Evolutionary conservation across 2,113 vertebrate genomes (phyloP).

Genomic region (Hemibagrus wyckioides): DNA sequence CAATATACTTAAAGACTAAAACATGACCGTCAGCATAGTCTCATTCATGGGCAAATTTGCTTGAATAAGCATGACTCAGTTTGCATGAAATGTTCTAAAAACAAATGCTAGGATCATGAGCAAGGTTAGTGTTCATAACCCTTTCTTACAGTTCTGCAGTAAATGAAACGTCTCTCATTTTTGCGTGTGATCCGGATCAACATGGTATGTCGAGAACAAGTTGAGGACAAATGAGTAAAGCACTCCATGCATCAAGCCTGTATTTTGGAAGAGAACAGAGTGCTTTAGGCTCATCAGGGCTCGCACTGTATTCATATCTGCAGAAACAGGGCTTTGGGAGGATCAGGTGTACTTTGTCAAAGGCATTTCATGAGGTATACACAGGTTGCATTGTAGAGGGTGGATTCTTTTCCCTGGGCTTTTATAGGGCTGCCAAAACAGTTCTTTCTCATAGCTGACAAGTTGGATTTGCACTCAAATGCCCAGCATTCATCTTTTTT

Average conservation of each 20-base stretch:
- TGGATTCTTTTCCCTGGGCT: slow-evolving; percentile 21
- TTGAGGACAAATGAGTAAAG: background rate
- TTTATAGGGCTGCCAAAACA: slow-evolving; percentile 39
- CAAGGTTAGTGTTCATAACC: background rate
- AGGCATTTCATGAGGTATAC: slow-evolving; percentile 14
- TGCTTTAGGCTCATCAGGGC: background rate
- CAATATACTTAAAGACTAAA: background rate
- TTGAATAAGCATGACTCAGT: background rate
- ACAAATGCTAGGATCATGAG: background rate
- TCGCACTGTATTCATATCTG: slow-evolving; percentile 11
- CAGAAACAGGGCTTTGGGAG: slow-evolving; percentile 25
- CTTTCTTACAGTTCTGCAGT: background rate
- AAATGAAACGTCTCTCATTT: background rate
- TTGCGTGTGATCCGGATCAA: background rate
- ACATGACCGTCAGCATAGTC: background rate
- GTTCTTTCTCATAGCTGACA: slow-evolving; percentile 37
- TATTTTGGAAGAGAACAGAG: background rate
- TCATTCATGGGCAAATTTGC: background rate
- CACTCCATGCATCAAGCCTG: background rate
- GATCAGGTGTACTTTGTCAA: slow-evolving; percentile 46
- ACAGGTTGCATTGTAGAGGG: slow-evolving; percentile 44
- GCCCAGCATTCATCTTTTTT: slow-evolving; percentile 21
- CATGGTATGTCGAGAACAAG: background rate
- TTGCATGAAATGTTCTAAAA: background rate
- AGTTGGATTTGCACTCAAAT: slow-evolving; percentile 38